A percentile compares a stretch with the other conserved stretches of the same genome.
Conservation (phyloP, 2,113 vertebrate species). For the Labeo rohita region DNA sequence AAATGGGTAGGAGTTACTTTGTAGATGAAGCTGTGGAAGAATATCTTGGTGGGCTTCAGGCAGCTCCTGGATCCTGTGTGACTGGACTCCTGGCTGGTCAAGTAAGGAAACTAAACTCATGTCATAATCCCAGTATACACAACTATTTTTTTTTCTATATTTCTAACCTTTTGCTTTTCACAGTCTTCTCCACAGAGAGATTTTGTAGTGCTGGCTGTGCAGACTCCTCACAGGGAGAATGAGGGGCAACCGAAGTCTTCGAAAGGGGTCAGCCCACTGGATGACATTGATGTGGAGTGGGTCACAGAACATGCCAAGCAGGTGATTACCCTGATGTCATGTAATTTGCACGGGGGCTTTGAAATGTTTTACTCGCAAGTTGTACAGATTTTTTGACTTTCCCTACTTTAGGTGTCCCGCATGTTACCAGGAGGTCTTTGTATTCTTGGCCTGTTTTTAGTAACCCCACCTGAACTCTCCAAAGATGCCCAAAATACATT, state of each 20-base stretch:
- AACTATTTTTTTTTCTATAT: not conserved
- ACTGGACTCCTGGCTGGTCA: slow-evolving; percentile 92
- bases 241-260: slow-evolving; percentile 49
- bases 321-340: slow-evolving; percentile 68
- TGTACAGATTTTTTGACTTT: slow-evolving; percentile 22
- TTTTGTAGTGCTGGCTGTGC: slow-evolving; percentile 83
- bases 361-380: not conserved
- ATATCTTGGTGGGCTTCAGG: slow-evolving; percentile 68
- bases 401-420: slow-evolving; percentile 83
- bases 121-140: not conserved
- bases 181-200: slow-evolving; percentile 87
- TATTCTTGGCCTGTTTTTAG: slow-evolving; percentile 87
- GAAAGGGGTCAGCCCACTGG: slow-evolving; percentile 46
- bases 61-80: slow-evolving; percentile 60
- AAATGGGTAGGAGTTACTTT: slow-evolving; percentile 76
- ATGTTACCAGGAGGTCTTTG: slow-evolving; percentile 91
- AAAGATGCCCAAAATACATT: slow-evolving; percentile 82
- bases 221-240: slow-evolving; percentile 81
- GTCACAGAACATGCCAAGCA: slow-evolving; percentile 85
- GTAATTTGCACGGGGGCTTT: not conserved
- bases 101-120: slow-evolving; percentile 68
- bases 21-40: slow-evolving; percentile 74
- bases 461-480: slow-evolving; percentile 78
- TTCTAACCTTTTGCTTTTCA: slow-evolving; percentile 45
- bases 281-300: slow-evolving; percentile 79